Conservation (phyloP, 2,797 vertebrate species). For the Cyclura pinguis region DNA sequence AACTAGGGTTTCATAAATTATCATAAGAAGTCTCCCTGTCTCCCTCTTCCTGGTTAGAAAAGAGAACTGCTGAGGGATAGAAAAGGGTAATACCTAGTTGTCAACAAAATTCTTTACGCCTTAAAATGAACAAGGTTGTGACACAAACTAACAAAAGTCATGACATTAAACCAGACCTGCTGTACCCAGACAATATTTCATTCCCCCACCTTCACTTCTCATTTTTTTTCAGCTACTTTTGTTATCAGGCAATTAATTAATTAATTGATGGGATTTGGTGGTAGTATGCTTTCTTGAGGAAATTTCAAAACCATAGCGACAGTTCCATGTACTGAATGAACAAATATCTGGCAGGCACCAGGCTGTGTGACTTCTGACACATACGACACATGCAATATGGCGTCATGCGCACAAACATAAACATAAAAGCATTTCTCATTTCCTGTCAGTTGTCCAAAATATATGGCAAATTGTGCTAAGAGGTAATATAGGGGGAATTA, state of each 20-base stretch:
- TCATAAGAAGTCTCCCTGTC: neutral
- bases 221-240: neutral
- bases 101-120: conserved; percentile 8
- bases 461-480: neutral
- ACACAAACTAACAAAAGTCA: conserved; percentile 43
- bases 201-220: conserved; percentile 38
- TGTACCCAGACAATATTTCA: conserved; percentile 24
- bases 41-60: conserved; percentile 21
- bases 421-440: neutral
- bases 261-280: neutral
- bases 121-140: conserved; percentile 38
- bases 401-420: neutral
- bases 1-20: conserved; percentile 50
- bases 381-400: neutral
- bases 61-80: conserved; percentile 36
- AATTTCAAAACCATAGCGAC: neutral
- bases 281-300: neutral
- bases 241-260: conserved; percentile 23
- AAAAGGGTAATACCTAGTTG: conserved; percentile 32
- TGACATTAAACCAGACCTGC: conserved; percentile 53
- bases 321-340: neutral
- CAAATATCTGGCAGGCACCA: neutral
- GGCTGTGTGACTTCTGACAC: neutral
- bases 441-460: neutral
- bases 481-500: neutral